phyloP scores from a whole-genome alignment of 2,888 invertebrate species.

The Sinotaia quadrata region DNA sequence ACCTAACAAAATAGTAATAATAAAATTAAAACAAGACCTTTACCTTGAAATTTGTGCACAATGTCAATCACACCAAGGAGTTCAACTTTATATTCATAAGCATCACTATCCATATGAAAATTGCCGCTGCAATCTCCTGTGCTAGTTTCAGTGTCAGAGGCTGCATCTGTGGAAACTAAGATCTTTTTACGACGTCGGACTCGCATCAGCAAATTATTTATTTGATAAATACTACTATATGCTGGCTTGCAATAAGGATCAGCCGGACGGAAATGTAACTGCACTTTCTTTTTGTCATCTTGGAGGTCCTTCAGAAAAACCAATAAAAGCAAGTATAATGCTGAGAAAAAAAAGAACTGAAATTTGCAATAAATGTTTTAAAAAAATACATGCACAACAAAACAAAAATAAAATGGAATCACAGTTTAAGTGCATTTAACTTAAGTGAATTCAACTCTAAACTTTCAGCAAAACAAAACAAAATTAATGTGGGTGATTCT shows the following conservation, averaged over 20 bases:
- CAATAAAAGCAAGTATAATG: too few species aligned
- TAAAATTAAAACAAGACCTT: too few species aligned
- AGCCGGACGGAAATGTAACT: slow-evolving; percentile 81
- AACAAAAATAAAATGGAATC: too few species aligned
- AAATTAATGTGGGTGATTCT: too few species aligned
- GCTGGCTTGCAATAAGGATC: slow-evolving; percentile 86
- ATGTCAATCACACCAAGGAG: slow-evolving; percentile 71
- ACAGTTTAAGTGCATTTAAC: too few species aligned
- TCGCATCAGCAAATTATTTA: slow-evolving; percentile 83
- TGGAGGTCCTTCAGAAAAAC: background rate
- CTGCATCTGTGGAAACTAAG: slow-evolving; percentile 58
- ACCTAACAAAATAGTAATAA: too few species aligned
- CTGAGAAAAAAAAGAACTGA: background rate
- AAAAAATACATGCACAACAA: too few species aligned
- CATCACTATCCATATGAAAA: slow-evolving; percentile 4
- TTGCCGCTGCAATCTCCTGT: background rate
- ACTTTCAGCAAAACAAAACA: too few species aligned
- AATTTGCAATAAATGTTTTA: too few species aligned
- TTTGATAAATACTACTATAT: slow-evolving; percentile 80
- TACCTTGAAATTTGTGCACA: slow-evolving; percentile 72
- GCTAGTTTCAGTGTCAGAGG: background rate
- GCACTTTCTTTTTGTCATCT: slow-evolving; percentile 17
- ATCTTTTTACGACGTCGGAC: slow-evolving; percentile 76
- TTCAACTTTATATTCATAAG: slow-evolving; percentile 62
- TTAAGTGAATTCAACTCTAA: too few species aligned